Conservation (phyloP, 2,888 invertebrate species). For the Cheiracanthium punctorium region DNA sequence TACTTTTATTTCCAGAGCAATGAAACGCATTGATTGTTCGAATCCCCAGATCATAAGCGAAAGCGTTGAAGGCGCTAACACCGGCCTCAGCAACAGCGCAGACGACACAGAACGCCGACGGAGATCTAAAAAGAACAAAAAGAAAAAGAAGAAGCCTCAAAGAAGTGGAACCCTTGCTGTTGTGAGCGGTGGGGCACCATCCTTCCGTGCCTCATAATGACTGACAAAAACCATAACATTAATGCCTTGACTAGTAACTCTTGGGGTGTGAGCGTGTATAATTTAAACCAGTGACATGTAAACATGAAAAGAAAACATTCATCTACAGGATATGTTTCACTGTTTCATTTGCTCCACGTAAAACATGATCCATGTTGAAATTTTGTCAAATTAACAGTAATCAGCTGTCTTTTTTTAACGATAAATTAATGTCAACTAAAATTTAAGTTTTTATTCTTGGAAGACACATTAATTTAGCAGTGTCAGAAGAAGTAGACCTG, state of each 20-base stretch:
- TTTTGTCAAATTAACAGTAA: too few species aligned
- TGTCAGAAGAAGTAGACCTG: too few species aligned
- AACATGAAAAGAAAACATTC: too few species aligned
- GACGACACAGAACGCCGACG: constrained; percentile 36
- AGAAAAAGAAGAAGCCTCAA: constrained; percentile 22
- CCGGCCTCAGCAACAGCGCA: background rate
- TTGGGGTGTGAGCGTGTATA: background rate
- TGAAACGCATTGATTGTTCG: constrained; percentile 77
- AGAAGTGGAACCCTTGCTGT: constrained; percentile 58
- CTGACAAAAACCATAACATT: background rate
- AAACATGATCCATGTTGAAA: too few species aligned
- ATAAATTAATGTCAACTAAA: too few species aligned
- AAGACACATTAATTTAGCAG: too few species aligned
- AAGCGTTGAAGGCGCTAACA: constrained; percentile 33
- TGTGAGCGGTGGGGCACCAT: constrained; percentile 57
- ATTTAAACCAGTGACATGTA: background rate
- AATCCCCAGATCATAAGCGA: constrained; percentile 74
- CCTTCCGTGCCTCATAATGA: constrained; percentile 40
- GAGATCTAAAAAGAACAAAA: constrained; percentile 48
- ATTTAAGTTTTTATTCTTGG: too few species aligned
- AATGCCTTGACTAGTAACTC: background rate
- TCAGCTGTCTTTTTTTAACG: too few species aligned
- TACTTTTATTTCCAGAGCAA: constrained; percentile 70
- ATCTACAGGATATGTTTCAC: too few species aligned
- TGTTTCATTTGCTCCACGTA: too few species aligned